Conservation (phyloP, 1,140 invertebrate genomes). For the Philotrypesis tridentata region DNA sequence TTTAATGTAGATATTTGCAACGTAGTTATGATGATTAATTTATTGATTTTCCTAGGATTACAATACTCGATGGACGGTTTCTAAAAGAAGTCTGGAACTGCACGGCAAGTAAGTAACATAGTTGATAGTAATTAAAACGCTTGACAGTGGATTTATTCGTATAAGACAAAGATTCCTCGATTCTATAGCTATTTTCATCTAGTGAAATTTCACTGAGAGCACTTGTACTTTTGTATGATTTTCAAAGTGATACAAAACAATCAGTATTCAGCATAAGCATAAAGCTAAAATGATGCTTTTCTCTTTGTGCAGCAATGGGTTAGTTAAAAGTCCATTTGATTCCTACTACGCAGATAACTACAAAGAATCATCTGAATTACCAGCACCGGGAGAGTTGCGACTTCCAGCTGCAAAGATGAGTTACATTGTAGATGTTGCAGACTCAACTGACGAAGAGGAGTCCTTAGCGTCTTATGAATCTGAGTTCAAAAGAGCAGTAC, state of each 20-base stretch:
- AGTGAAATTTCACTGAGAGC: no score
- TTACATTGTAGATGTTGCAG: background rate
- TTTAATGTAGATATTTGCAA: background rate
- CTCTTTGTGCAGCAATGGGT: background rate
- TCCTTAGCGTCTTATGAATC: background rate
- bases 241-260: no score
- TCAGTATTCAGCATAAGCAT: no score
- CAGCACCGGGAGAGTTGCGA: background rate
- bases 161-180: no score
- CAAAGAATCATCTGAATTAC: background rate
- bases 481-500: background rate
- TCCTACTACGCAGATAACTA: no score
- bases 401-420: background rate
- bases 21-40: background rate
- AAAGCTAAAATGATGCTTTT: background rate
- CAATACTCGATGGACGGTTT: background rate
- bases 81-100: background rate
- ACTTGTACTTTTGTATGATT: no score
- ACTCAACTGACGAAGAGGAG: background rate
- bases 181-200: no score
- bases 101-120: background rate
- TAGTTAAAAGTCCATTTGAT: background rate
- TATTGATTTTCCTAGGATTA: background rate
- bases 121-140: no score
- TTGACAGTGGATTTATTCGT: no score